Evolutionary conservation across 23 tunicate genomes (phyloP), one percentile per base, ranked within the genome.

Genomic region (Styela clava): DNA sequence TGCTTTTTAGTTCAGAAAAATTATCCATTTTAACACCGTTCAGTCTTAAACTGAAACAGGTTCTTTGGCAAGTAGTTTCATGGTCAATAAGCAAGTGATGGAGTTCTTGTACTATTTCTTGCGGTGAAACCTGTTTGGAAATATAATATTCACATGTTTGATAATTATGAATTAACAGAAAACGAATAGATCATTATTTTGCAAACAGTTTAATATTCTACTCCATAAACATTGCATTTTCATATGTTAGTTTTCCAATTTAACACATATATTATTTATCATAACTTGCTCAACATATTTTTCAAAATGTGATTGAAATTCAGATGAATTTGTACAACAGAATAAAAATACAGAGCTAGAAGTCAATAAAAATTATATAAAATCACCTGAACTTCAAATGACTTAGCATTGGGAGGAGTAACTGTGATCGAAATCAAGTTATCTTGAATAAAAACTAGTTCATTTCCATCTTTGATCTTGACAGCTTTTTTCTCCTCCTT

Each of bases 51-150:
- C 90, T 95, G 82, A 95, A 95, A 36, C 99, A 90, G 0, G 99
- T 95, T 61, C 99, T 63, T 68, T 95, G 99, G 37, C 99, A 95
- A 67, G 95, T 89, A 35, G 85, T 87, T 77, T 95, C 99, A 24
- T 95, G 74, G 61, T 95, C 99, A 83, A 84, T 95, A 16, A 95
- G 67, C 20, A 89, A 79, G 32, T 90, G 95, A 63, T 90, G 99
- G 33, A 95, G 71, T 62, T 95, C 99, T 52, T 95, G 95, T n/a
- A 95, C 99, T 82, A 95, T 83, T 80, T 95, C 99, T 86, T 90
- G 95, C 23, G 91, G 95, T 2, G 95, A 89, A 3, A 95, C 95
- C 95, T 95, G 64, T 12, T 12, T 27, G 63, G 19, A 31, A n/a
- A n/a, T n/a, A n/a, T n/a, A n/a, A n/a, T n/a, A n/a, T n/a, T n/a